Evolutionary conservation across 2,797 vertebrate species (phyloP).

Genomic region (Pangasius macronema): DNA sequence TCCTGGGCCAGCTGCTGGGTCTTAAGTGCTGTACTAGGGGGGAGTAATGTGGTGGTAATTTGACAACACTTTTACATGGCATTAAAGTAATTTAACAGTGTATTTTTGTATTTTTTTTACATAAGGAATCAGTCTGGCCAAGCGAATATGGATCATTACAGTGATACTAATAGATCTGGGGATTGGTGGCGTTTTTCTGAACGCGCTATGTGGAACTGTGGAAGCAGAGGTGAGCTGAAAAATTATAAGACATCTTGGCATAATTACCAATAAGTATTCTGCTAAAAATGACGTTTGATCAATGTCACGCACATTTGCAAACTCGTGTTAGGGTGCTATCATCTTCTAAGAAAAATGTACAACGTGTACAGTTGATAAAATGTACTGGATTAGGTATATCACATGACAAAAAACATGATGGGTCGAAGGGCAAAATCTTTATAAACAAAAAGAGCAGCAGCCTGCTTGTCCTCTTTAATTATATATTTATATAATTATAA

Average conservation of each 20-base stretch:
- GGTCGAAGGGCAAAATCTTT: not conserved
- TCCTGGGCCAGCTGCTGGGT: slow-evolving; percentile 76
- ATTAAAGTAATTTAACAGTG: slow-evolving; percentile 83
- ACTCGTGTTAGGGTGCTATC: not conserved
- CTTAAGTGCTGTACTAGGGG: slow-evolving; percentile 63
- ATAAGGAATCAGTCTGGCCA: slow-evolving; percentile 87
- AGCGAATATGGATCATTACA: slow-evolving; percentile 86
- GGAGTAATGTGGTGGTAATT: slow-evolving; percentile 77
- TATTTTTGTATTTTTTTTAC: slow-evolving; percentile 84
- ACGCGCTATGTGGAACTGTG: slow-evolving; percentile 80
- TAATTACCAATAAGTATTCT: slow-evolving; percentile 69
- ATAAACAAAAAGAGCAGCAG: not conserved
- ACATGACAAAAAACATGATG: not conserved
- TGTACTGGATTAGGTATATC: not conserved
- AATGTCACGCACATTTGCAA: slow-evolving; percentile 68
- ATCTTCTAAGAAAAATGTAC: slow-evolving; percentile 23
- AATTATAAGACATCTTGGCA: slow-evolving; percentile 85
- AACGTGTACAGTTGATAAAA: not conserved
- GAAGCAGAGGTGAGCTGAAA: slow-evolving; percentile 87
- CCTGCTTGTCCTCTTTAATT: not conserved
- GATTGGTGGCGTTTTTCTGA: slow-evolving; percentile 76
- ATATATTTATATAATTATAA: not conserved
- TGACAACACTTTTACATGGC: slow-evolving; percentile 66
- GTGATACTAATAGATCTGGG: slow-evolving; percentile 81
- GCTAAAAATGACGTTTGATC: slow-evolving; percentile 69